Evolutionary conservation across 2,888 invertebrate genomes (phyloP).

Genomic region (Deroplatys truncata): DNA sequence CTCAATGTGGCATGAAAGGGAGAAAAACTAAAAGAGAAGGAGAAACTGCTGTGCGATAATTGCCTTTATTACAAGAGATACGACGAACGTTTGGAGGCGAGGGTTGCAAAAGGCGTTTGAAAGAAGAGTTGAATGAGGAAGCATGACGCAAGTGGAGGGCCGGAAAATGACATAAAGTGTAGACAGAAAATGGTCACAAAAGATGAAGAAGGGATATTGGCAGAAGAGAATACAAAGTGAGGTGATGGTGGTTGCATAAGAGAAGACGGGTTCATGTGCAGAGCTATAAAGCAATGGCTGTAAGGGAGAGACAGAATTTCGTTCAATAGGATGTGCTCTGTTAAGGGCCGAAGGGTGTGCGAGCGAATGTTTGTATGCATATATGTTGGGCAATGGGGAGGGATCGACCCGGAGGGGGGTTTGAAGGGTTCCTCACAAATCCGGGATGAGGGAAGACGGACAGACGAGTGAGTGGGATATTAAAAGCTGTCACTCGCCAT

Average conservation of each 20-base stretch:
- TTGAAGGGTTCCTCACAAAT: not conserved
- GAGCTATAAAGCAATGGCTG: conserved; percentile 1
- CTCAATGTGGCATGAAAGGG: not conserved
- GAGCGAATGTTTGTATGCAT: not conserved
- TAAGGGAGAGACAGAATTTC: not conserved
- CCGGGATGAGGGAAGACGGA: not conserved
- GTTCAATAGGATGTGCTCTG: conserved; percentile 5
- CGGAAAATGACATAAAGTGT: not conserved
- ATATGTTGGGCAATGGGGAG: not conserved
- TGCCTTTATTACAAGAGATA: conserved; percentile 6
- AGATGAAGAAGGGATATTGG: conserved; percentile 10
- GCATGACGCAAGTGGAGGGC: not conserved
- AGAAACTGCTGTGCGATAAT: not conserved
- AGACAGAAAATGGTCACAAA: conserved; percentile 7
- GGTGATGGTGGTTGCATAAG: not conserved
- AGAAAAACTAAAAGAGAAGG: not conserved
- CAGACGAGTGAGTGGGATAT: conserved; percentile 10
- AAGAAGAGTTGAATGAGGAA: conserved; percentile 17
- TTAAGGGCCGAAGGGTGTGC: not conserved
- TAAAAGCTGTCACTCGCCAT: conserved; percentile 23
- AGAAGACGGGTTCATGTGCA: conserved; percentile 1
- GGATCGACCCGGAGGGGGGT: not conserved
- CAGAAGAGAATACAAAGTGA: not conserved
- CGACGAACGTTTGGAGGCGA: not conserved
- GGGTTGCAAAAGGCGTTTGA: not conserved